Conservation (phyloP, 1,140 invertebrate genomes). For the Centruroides vittatus region DNA sequence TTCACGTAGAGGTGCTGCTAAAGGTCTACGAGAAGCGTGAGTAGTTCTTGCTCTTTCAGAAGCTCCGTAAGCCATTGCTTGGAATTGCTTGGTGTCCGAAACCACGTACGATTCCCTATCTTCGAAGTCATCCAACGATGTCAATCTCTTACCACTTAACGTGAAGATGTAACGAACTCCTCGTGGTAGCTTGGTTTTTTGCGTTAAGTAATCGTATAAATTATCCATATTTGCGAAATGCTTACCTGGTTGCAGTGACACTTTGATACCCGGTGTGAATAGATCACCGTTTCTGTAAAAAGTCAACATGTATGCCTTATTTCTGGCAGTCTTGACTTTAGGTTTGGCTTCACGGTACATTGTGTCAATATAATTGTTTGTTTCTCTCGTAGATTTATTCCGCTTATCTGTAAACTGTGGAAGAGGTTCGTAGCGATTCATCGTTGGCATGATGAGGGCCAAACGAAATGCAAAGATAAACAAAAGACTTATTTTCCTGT, state of each 20-base stretch:
- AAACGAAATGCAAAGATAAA: too few relatives aligned
- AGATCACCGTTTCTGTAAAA: slow-evolving; percentile 90
- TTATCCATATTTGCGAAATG: slow-evolving; percentile 76
- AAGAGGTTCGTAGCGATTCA: too few relatives aligned
- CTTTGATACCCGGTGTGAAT: slow-evolving; percentile 74
- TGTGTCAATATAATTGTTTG: too few relatives aligned
- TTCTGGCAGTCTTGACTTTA: too few relatives aligned
- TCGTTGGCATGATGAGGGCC: too few relatives aligned
- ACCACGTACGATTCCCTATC: slow-evolving; percentile 82
- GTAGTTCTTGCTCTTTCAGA: slow-evolving; percentile 2
- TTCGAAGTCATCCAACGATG: slow-evolving; percentile 67
- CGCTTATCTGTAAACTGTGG: too few relatives aligned
- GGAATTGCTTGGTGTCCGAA: slow-evolving; percentile 80
- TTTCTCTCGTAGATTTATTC: too few relatives aligned
- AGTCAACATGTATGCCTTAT: slow-evolving; percentile 55
- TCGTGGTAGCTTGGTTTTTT: slow-evolving; percentile 21
- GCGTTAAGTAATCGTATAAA: slow-evolving; percentile 48
- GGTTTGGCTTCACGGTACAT: too few relatives aligned
- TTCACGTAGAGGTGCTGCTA: slow-evolving; percentile 5
- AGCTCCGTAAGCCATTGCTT: slow-evolving; percentile 25
- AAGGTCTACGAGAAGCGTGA: background rate
- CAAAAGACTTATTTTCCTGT: too few relatives aligned
- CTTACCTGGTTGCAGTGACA: slow-evolving; percentile 70
- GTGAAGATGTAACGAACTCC: slow-evolving; percentile 60
- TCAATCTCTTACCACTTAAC: slow-evolving; percentile 70